These are phyloP conservation scores for Rhynchonycteris naso DNA, from an alignment of 2,797 vertebrate genomes.

Conservation along the genomic window DNA sequence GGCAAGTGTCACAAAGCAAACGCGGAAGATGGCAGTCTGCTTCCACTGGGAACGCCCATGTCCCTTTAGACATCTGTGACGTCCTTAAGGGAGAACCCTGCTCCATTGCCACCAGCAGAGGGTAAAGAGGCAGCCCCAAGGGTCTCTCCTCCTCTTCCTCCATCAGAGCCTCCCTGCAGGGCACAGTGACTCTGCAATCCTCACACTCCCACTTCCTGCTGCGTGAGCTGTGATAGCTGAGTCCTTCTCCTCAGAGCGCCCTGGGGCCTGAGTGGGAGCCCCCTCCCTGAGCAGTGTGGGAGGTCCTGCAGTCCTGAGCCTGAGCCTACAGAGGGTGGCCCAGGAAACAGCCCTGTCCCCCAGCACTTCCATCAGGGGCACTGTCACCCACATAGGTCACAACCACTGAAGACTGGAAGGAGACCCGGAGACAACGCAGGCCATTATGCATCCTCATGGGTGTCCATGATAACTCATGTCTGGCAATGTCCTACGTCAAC, in stretches of 20 bases:
- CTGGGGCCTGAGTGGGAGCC: too few species aligned
- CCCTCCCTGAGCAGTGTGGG: too few species aligned
- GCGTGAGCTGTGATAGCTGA: too few species aligned
- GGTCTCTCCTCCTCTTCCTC: not conserved
- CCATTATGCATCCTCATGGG: rapidly evolving
- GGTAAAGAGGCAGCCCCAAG: too few species aligned
- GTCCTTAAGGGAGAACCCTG: too few species aligned
- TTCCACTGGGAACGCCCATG: rapidly evolving
- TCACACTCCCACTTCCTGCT: too few species aligned
- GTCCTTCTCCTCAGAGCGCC: too few species aligned
- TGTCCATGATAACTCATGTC: rapidly evolving
- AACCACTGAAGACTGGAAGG: rapidly evolving
- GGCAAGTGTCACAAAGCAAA: rapidly evolving
- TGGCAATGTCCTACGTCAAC: too few species aligned
- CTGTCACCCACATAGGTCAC: rapidly evolving
- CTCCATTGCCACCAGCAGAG: rapidly evolving
- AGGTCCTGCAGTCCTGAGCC: too few species aligned
- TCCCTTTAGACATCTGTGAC: too few species aligned
- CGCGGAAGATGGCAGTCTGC: rapidly evolving
- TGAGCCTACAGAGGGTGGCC: too few species aligned
- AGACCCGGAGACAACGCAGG: rapidly evolving
- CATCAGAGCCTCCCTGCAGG: rapidly evolving
- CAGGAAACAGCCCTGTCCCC: rapidly evolving
- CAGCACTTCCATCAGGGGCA: rapidly evolving
- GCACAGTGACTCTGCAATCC: too few species aligned